Base-by-base conservation (phyloP, 2,113 vertebrate genomes). In the Callipepla californica region DNA sequence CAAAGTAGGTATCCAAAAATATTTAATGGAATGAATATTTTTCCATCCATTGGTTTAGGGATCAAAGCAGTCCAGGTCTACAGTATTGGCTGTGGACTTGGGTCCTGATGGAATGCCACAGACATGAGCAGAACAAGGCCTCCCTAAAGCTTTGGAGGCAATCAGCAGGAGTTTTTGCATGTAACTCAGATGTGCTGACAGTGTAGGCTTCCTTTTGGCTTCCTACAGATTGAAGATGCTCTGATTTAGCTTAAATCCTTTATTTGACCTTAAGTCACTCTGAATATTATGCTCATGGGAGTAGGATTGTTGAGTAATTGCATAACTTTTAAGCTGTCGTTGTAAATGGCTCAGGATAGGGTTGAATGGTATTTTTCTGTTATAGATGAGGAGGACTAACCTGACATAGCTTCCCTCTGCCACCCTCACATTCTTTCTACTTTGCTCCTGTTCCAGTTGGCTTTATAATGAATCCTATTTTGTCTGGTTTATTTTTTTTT, bases 111-210 rank as follows among this genome's bases (percentile, higher is more conserved):
- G 11, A 8, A 72, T 30, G 17, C 23, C 25, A 11, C 0, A 2
- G 34, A 76, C 9, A 65, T 4, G 28, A 68, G 25, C 8, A 45
- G 32, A 82, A 21, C 34, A 26, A n/a, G 38, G 16, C 11, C 12
- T 51, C 63, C 6, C 34, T 30, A 18, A 51, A 22, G 16, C 32
- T 66, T 11, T 32, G 34, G 20, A 4, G 6, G 40, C 70, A 42
- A 25, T 22, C 1, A 0, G 63, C 20, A 5, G 1, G 17, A 57
- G 16, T 40, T 1, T 1, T 20, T 78, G 55, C 14, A 0, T 0
- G 1, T 69, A 25, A 21, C 65, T 17, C 38, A 65, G 44, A 13
- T 17, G 16, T 45, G 22, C 40, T 65, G 61, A 21, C 17, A 36
- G 8, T 10, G 5, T 10, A 48, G 59, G 30, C 22, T 85, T 63